Evolutionary conservation across 1,140 invertebrate species (phyloP).

Genomic region (Nephila pilipes): DNA sequence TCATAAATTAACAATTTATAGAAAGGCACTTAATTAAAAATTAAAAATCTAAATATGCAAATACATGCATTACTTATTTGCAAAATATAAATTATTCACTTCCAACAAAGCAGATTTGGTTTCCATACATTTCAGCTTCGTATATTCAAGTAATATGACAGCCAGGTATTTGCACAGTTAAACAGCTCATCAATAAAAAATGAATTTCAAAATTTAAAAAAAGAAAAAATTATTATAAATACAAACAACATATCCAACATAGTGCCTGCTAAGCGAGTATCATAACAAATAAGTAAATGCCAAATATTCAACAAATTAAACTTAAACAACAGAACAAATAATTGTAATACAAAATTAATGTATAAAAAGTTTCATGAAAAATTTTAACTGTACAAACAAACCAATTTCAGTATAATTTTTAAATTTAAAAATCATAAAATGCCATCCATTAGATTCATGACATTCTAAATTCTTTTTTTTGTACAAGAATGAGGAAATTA

Average conservation of each 20-base stretch:
- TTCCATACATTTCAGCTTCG: background rate
- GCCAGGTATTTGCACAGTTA: background rate
- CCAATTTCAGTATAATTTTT: background rate
- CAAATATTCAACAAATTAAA: background rate
- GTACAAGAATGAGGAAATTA: background rate
- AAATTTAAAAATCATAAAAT: background rate
- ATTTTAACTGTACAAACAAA: background rate
- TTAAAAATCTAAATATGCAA: background rate
- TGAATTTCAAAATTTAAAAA: too few relatives aligned
- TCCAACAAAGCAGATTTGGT: background rate
- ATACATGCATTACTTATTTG: background rate
- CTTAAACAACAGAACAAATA: constrained; percentile 20
- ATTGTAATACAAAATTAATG: background rate
- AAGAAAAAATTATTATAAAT: too few relatives aligned
- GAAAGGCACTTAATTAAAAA: background rate
- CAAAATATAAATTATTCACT: background rate
- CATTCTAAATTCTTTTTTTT: background rate
- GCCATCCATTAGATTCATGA: background rate
- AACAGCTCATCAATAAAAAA: too few relatives aligned
- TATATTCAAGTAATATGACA: background rate
- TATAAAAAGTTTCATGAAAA: background rate
- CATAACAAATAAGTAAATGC: constrained; percentile 12
- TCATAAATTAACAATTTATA: background rate
- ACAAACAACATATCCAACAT: too few relatives aligned
- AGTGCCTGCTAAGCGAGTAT: background rate